Base-by-base conservation (phyloP, 2,888 invertebrate genomes). In the Leptogaster cylindrica region DNA sequence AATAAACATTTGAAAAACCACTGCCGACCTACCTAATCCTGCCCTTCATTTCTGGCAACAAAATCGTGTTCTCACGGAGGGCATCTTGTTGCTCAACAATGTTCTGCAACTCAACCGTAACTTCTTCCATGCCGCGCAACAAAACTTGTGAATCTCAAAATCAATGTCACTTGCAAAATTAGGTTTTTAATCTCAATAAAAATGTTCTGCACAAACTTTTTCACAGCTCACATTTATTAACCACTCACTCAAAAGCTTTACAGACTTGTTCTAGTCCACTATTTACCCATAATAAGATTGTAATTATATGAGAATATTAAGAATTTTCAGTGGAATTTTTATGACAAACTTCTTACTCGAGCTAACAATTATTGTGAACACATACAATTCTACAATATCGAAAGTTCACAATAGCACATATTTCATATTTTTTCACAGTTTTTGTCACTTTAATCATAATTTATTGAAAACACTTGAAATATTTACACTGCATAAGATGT, bases 311-410 rank as follows among this genome's bases (percentile, higher is more conserved):
- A n/a, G n/a, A n/a, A n/a, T n/a, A n/a, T n/a, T n/a, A n/a, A n/a
- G n/a, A n/a, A n/a, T n/a, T n/a, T n/a, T n/a, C n/a, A n/a, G n/a
- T n/a, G n/a, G n/a, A n/a, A n/a, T n/a, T n/a, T n/a, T n/a, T n/a
- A n/a, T n/a, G n/a, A n/a, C n/a, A n/a, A n/a, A n/a, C n/a, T n/a
- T n/a, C n/a, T n/a, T n/a, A n/a, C n/a, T n/a, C n/a, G n/a, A n/a
- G n/a, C n/a, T n/a, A n/a, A n/a, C n/a, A n/a, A 52, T 20, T 18
- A 52, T 52, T 52, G 52, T 52, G 52, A 52, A 52, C 52, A 10
- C 14, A 16, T 3, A 20, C 10, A 14, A 31, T 7, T 31, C 20
- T 8, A 14, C 31, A 14, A 14, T n/a, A 7, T 14, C 20, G n/a
- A n/a, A 10, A 16, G 52, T 52, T 52, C 52, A 52, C 52, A 52